These are phyloP conservation scores for Bombus huntii DNA, from an alignment of 1,140 invertebrate species.

Conservation along the genomic window DNA sequence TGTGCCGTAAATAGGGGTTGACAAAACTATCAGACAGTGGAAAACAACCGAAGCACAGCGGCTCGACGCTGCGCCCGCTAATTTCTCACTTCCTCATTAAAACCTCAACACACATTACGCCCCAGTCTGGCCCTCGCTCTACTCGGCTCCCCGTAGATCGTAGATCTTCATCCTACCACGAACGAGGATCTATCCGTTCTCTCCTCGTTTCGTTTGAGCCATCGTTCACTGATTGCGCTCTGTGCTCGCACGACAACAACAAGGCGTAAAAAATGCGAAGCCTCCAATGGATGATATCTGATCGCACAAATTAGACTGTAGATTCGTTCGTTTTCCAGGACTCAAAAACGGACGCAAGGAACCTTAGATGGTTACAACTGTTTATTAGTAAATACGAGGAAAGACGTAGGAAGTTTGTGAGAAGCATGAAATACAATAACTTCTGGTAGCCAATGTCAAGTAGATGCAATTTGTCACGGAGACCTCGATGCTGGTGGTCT, in stretches of 20 bases:
- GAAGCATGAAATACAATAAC: neutral
- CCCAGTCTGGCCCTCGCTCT: constrained; percentile 65
- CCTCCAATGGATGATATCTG: neutral
- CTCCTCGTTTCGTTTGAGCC: constrained; percentile 66
- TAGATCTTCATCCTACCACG: constrained; percentile 72
- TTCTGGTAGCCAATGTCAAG: constrained; percentile 41
- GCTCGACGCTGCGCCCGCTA: constrained; percentile 72
- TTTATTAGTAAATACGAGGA: neutral
- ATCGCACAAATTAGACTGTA: neutral
- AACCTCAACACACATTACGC: constrained; percentile 76
- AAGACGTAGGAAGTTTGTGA: neutral
- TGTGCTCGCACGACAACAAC: neutral
- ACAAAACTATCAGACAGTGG: constrained; percentile 70
- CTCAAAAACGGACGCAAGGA: too few relatives aligned
- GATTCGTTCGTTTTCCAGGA: neutral
- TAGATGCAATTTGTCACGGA: constrained; percentile 49
- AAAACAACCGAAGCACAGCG: constrained; percentile 62
- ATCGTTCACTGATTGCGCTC: constrained; percentile 49
- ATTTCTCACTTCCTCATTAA: constrained; percentile 82
- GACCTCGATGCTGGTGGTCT: constrained; percentile 40
- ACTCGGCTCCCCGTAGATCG: constrained; percentile 72
- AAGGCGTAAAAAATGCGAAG: neutral
- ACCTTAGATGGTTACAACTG: neutral
- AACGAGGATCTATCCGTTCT: constrained; percentile 67
- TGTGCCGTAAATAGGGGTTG: constrained; percentile 60